Evolutionary conservation across 1,140 invertebrate species (phyloP).

Genomic region (Lepidurus arcticus): DNA sequence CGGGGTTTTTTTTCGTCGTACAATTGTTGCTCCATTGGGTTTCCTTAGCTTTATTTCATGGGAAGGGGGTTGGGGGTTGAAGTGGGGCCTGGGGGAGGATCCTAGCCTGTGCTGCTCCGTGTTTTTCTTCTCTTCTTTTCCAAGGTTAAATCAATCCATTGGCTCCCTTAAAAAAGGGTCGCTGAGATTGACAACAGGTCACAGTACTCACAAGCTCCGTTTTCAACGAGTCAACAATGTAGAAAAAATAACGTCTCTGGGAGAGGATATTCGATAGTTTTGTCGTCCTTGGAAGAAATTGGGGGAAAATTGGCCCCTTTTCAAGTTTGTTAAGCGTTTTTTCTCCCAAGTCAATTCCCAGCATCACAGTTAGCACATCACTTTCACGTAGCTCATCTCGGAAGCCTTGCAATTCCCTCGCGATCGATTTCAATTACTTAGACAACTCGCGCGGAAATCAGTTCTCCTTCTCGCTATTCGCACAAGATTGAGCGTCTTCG

Average conservation of each 20-base stretch:
- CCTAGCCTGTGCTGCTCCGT: slow-evolving; percentile 20
- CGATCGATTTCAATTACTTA: no score
- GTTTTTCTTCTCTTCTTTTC: not conserved
- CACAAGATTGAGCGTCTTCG: not conserved
- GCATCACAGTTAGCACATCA: slow-evolving; percentile 18
- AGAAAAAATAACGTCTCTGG: slow-evolving; percentile 22
- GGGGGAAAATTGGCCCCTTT: slow-evolving; percentile 1
- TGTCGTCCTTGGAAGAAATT: not conserved
- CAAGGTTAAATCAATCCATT: not conserved
- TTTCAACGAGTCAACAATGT: slow-evolving; percentile 22
- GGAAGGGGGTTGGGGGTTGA: not conserved
- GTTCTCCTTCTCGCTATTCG: not conserved
- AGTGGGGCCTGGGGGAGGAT: not conserved
- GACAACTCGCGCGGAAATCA: not conserved
- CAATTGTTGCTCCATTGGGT: not conserved
- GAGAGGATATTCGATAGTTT: slow-evolving; percentile 12
- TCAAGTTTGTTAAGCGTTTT: not conserved
- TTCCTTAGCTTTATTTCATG: not conserved
- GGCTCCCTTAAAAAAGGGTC: slow-evolving; percentile 14
- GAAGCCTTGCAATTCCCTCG: no score
- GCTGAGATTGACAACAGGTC: slow-evolving; percentile 21
- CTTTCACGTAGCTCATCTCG: not conserved
- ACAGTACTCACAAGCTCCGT: not conserved
- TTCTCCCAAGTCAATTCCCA: not conserved
- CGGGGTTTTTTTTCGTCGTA: not conserved